Base-by-base conservation (phyloP, 2,888 invertebrate species). In the Orchestes rusci region DNA sequence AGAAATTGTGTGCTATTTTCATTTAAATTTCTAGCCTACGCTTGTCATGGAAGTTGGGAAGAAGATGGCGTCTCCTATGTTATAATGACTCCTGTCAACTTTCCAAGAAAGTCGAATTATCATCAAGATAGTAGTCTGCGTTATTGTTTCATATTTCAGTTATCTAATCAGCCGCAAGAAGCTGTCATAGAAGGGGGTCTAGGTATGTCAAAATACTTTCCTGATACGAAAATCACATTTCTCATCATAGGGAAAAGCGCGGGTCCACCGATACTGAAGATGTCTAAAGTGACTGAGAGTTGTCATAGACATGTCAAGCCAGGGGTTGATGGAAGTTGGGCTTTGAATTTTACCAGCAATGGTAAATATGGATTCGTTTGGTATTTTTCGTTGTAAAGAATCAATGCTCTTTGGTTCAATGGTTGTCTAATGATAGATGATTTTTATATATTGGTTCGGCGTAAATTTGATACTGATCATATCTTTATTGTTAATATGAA, bases 31-130 rank as follows among this genome's bases (percentile, higher is more conserved):
- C 1, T 70, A 81, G 83, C 76, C 34, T 84, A 81, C 67, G 76
- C 77, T 1, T 85, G 85, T 63, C 81, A 83, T 62, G 85, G 84
- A 35, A 78, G 77, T 61, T 85, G 85, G 84, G 70, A 73, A 53
- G 79, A 79, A 51, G 75, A 76, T 32, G 72, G 72, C 16, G 71
- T 75, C 7, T 77, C 79, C 52, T 82, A 75, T 66, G 73, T 84
- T 55, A 77, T 85, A 50, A 80, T 82, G n/a, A 80, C 81, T 3
- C 77, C 76, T 1, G 13, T 12, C 10, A 16, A 13, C 18, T 16
- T 28, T 7, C 15, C 33, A 5, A 30, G 29, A 18, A 60, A 68
- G 29, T 64, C 73, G 4, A 62, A 73, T 44, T n/a, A n/a, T n/a
- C 70, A 70, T 43, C 68, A 74, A 8, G 63, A 70, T 1, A 74